Evolutionary conservation across 1,140 invertebrate genomes (phyloP).

Genomic region (Dendroctonus ponderosae): DNA sequence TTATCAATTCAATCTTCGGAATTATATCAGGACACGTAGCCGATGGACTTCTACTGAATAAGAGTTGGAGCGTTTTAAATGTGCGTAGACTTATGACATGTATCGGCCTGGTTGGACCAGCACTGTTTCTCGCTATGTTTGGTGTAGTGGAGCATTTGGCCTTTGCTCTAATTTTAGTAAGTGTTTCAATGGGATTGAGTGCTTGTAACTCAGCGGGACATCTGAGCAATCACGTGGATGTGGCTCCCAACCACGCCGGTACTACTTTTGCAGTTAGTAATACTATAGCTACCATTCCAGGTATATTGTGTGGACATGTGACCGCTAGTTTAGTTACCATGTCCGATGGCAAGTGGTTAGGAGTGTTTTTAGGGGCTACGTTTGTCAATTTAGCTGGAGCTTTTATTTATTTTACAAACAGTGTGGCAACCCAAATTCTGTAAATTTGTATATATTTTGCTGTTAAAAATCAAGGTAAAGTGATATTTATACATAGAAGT

Average conservation of each 20-base stretch:
- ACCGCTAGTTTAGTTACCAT: slow-evolving; percentile 74
- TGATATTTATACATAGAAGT: slow-evolving; percentile 19
- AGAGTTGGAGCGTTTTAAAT: slow-evolving; percentile 70
- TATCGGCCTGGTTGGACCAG: slow-evolving; percentile 74
- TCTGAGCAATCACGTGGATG: slow-evolving; percentile 76
- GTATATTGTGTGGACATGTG: slow-evolving; percentile 74
- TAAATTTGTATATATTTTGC: slow-evolving; percentile 44
- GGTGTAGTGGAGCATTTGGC: slow-evolving; percentile 71
- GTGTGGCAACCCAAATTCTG: slow-evolving; percentile 67
- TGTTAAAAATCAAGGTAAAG: slow-evolving; percentile 5
- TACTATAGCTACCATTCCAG: slow-evolving; percentile 76
- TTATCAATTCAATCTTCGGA: slow-evolving; percentile 73
- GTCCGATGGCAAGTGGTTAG: slow-evolving; percentile 73
- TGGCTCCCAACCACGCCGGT: slow-evolving; percentile 77
- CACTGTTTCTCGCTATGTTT: slow-evolving; percentile 70
- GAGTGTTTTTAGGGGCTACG: slow-evolving; percentile 73
- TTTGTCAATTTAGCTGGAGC: slow-evolving; percentile 75
- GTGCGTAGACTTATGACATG: slow-evolving; percentile 74
- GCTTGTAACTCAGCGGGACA: slow-evolving; percentile 79
- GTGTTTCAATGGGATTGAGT: slow-evolving; percentile 75
- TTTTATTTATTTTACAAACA: slow-evolving; percentile 74
- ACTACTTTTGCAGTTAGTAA: slow-evolving; percentile 81
- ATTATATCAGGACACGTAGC: slow-evolving; percentile 74
- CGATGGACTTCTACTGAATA: slow-evolving; percentile 61
- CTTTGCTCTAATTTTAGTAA: slow-evolving; percentile 71